Conservation (phyloP, 2,113 vertebrate genomes). For the Microcebus tavaratra region DNA sequence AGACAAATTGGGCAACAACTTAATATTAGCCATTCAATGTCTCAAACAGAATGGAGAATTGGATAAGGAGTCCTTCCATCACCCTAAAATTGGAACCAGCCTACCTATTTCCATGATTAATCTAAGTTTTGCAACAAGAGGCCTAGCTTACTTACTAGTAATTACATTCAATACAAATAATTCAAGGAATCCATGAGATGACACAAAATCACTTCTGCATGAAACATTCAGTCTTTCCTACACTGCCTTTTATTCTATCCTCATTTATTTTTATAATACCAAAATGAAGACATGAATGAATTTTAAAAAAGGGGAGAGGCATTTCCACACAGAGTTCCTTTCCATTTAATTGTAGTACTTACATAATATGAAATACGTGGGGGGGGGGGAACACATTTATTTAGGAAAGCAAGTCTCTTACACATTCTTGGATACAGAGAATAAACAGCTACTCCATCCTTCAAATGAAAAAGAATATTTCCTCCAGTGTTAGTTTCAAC, state of each 20-base stretch:
- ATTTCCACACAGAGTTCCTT: neutral
- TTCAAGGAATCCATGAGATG: neutral
- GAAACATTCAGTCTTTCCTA: neutral
- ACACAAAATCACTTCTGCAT: neutral
- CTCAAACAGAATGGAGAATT: neutral
- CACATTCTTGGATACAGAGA: neutral
- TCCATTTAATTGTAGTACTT: neutral
- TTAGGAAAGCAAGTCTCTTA: slow-evolving; percentile 6
- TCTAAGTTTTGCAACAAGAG: neutral
- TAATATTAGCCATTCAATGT: neutral
- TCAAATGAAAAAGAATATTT: neutral
- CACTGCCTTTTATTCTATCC: neutral
- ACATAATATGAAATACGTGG: neutral
- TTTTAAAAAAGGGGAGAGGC: neutral
- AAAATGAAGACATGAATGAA: neutral
- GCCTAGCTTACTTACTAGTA: neutral
- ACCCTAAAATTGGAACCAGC: neutral
- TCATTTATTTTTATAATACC: neutral
- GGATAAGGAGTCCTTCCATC: neutral
- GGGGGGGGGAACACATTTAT: neutral
- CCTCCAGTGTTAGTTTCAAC: neutral
- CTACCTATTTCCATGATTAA: neutral
- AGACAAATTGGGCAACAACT: neutral
- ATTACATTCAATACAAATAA: neutral
- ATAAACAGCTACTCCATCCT: neutral